Conservation (phyloP, 2,888 invertebrate genomes). For the Morpho achilles region DNA sequence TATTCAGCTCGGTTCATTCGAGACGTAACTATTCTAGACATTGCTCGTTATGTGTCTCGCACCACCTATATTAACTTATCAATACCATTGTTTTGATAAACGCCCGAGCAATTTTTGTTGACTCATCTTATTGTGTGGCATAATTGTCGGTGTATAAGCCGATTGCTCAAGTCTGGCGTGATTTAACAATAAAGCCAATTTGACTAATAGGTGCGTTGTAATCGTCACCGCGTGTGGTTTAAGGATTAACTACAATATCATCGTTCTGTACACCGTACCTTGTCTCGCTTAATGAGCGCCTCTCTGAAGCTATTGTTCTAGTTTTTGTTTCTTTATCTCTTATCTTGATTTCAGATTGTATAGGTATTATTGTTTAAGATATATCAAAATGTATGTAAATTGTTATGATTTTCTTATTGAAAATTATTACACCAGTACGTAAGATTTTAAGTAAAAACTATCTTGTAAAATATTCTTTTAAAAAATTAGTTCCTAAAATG, state of each 20-base stretch:
- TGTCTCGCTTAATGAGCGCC: constrained; percentile 60
- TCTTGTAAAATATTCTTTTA: no score
- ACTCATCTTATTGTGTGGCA: constrained; percentile 73
- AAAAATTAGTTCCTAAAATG: no score
- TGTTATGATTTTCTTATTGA: neutral
- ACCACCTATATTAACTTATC: constrained; percentile 76
- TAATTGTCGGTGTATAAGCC: constrained; percentile 74
- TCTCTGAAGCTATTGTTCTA: constrained; percentile 68
- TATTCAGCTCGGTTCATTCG: constrained; percentile 50
- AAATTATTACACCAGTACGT: neutral
- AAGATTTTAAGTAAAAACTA: no score
- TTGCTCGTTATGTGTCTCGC: constrained; percentile 66
- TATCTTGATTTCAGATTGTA: constrained; percentile 33
- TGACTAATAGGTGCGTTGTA: constrained; percentile 78
- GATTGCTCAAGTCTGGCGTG: constrained; percentile 64
- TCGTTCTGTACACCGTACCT: constrained; percentile 43
- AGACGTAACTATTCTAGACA: constrained; percentile 57
- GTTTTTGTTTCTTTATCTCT: constrained; percentile 37
- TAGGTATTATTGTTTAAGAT: constrained; percentile 26
- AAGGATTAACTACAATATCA: constrained; percentile 67
- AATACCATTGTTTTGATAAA: constrained; percentile 79
- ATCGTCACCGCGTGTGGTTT: constrained; percentile 76
- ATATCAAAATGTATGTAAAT: constrained; percentile 11
- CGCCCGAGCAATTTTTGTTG: constrained; percentile 71
- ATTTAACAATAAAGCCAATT: constrained; percentile 76